Evolutionary conservation across 2,113 vertebrate genomes (phyloP).

Genomic region (Stegastes partitus): DNA sequence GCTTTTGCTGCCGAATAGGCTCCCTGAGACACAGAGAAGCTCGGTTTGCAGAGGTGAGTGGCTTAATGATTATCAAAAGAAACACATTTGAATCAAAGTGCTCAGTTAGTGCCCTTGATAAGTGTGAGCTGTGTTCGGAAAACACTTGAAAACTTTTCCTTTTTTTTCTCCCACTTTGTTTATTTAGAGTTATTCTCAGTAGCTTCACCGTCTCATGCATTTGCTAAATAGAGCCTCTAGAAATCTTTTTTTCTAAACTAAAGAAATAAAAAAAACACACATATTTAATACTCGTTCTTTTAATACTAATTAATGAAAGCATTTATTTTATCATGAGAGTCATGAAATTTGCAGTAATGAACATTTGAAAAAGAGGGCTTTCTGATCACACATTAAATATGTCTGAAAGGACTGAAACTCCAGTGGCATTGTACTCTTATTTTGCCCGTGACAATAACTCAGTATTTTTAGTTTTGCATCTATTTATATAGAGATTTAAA

Average conservation of each 20-base stretch:
- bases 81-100: constrained; percentile 50
- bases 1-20: constrained; percentile 51
- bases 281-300: background rate
- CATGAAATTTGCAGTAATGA: background rate
- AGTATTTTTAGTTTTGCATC: background rate
- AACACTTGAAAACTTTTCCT: background rate
- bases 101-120: constrained; percentile 21
- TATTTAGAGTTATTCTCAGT: constrained; percentile 24
- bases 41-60: constrained; percentile 70
- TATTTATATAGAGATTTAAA: constrained; percentile 13
- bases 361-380: constrained; percentile 15
- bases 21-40: constrained; percentile 45
- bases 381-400: constrained; percentile 15
- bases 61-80: constrained; percentile 74
- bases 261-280: background rate
- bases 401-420: constrained; percentile 5
- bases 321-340: background rate
- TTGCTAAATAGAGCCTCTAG: background rate
- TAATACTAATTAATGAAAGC: constrained; percentile 18
- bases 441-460: accelerated
- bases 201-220: background rate
- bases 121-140: constrained; percentile 7
- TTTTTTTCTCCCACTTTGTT: constrained; percentile 23
- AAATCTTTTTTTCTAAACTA: background rate
- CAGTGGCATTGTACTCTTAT: background rate